Conservation (phyloP, 2,888 invertebrate genomes). For the Helicoverpa assulta region DNA sequence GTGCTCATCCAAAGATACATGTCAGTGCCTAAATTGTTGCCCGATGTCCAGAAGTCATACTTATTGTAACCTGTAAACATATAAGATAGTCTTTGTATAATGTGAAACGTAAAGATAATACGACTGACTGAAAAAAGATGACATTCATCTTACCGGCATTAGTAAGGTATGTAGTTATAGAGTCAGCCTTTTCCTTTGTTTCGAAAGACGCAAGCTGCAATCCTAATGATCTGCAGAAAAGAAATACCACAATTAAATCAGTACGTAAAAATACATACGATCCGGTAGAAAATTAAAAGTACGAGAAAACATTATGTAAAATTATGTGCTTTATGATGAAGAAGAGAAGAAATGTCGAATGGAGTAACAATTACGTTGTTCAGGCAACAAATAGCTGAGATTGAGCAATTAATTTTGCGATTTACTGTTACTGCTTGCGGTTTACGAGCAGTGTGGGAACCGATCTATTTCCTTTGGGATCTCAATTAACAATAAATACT, state of each 20-base stretch:
- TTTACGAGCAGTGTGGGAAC: constrained; percentile 17
- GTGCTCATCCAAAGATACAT: constrained; percentile 98
- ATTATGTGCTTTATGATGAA: background rate
- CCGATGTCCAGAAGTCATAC: constrained; percentile 97
- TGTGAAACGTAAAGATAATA: background rate
- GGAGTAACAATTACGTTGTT: background rate
- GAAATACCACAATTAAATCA: constrained; percentile 4
- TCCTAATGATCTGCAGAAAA: constrained; percentile 92
- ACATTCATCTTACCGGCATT: constrained; percentile 91
- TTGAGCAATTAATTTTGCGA: constrained; percentile 10
- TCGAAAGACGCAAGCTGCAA: constrained; percentile 96
- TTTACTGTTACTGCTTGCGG: constrained; percentile 9
- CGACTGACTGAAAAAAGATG: background rate
- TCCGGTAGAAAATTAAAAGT: background rate
- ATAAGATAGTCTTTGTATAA: background rate
- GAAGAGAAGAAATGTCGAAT: background rate
- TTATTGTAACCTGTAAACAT: constrained; percentile 92
- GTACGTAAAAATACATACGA: background rate
- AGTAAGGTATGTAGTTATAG: constrained; percentile 94
- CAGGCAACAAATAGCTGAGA: constrained; percentile 7
- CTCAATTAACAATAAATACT: background rate
- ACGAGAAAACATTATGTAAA: background rate
- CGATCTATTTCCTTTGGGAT: background rate
- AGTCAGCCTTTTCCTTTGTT: constrained; percentile 96
- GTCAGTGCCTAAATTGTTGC: constrained; percentile 95